phyloP scores from a whole-genome alignment of 2,113 vertebrate genomes.

The Ceyx cyanopectus region DNA sequence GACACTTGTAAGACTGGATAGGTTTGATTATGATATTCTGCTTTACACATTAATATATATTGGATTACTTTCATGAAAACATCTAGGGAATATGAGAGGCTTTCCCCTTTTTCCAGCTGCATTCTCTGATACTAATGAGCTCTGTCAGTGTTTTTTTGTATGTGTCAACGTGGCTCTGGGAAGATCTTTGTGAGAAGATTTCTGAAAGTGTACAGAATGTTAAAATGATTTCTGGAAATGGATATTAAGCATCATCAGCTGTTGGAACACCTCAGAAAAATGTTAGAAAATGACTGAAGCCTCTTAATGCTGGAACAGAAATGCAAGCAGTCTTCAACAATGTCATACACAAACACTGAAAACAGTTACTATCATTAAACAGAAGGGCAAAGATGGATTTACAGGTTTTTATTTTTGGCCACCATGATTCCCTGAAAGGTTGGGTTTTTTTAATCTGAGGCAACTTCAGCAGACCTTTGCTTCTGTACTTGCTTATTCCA shows the following conservation, averaged over 20 bases:
- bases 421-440: background rate
- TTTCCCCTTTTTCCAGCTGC: background rate
- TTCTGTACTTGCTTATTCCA: background rate
- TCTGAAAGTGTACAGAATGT: background rate
- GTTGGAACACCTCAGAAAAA: background rate
- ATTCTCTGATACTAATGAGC: background rate
- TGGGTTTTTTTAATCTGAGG: background rate
- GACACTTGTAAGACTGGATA: rapidly evolving
- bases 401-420: background rate
- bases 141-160: background rate
- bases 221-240: background rate
- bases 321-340: background rate
- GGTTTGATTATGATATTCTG: background rate
- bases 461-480: background rate
- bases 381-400: background rate
- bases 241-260: background rate
- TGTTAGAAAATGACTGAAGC: background rate
- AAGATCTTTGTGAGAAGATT: background rate
- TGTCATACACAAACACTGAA: background rate
- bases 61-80: background rate
- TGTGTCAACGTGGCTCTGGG: background rate
- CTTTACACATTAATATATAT: background rate
- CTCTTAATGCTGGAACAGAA: background rate
- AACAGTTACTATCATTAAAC: background rate
- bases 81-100: background rate